Base-by-base conservation (phyloP, 1,140 invertebrate species). In the Mylabris phalerata region DNA sequence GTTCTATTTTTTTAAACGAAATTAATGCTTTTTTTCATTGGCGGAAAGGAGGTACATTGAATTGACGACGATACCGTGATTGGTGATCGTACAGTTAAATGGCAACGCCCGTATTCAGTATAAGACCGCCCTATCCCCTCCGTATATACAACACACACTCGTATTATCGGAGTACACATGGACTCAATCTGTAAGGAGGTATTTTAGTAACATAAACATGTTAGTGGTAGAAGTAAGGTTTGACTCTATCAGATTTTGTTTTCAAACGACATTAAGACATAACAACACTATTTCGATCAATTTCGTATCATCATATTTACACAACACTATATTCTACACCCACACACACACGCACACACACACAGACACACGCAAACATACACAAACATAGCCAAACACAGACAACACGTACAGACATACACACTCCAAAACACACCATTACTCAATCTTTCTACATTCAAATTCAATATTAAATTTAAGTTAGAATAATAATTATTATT, bases 11-110 rank as follows among this genome's bases (percentile, higher is more conserved):
- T 74, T 74, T 74, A 69, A 73, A 70, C 70, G 68, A 73, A 70
- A 71, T 73, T 74, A 71, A 74, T 73, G 73, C 69, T 69, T 74
- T 74, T n/a, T 74, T 74, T 72, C 71, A 74, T 74, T 74, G 72
- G 72, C 65, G 58, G 68, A 64, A 70, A 69, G 72, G 70, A 71
- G 72, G 71, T 57, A 48, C 69, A 62, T 46, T 44, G 48, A 47
- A 55, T 56, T 44, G 27, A 52, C 55, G 19, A 43, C 46, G 32
- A 55, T 49, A 47, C 59, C 42, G 59, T 61, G 62, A 74, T 74
- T 74, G 72, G 72, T 61, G 66, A 57, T 46, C 40, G 45, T 51
- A 42, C 58, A 47, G 56, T 60, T 58, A 50, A 46, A 61, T 57
- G 63, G 70, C 58, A 63, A 62, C 71, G 71, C 71, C 72, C 68